A percentile compares a stretch with the other conserved stretches of the same genome.
phyloP scores from a whole-genome alignment of 2,113 vertebrate species.

The Coptodon rendalli region DNA sequence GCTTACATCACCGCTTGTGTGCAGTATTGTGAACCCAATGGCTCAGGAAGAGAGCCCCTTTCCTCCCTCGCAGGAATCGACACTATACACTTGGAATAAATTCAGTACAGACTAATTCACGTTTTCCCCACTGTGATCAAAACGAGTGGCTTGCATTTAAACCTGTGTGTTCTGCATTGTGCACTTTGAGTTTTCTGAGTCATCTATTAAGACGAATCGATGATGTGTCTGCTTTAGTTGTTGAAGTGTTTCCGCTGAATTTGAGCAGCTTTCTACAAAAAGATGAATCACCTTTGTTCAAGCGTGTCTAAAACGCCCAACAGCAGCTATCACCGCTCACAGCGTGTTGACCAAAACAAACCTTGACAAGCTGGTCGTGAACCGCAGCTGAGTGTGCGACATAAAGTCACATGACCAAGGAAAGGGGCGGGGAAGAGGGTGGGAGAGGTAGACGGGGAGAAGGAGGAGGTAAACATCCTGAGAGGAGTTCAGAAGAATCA shows the following conservation, averaged over 20 bases:
- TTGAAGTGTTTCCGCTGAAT: background rate
- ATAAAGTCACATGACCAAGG: background rate
- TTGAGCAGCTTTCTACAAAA: background rate
- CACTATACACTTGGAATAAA: background rate
- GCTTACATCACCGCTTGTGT: conserved; percentile 4
- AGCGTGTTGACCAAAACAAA: background rate
- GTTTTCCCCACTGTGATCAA: background rate
- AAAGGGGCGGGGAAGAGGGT: background rate
- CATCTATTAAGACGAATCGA: background rate
- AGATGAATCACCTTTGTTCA: background rate
- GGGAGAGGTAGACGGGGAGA: background rate
- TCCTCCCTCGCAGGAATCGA: conserved; percentile 9
- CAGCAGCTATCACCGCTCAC: background rate
- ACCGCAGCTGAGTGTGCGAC: background rate
- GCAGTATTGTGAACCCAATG: background rate
- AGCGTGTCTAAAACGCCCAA: background rate
- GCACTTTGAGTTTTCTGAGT: background rate
- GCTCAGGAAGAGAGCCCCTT: conserved; percentile 3
- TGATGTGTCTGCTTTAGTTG: background rate
- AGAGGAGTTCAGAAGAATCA: conserved; percentile 51
- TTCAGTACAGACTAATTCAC: background rate
- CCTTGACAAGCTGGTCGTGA: background rate
- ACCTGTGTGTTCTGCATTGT: background rate
- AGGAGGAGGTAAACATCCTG: conserved; percentile 64
- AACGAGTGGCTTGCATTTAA: background rate